These are phyloP conservation scores for Drosophila kepulauana DNA, from an alignment of 1,140 invertebrate species.

Conservation along the genomic window DNA sequence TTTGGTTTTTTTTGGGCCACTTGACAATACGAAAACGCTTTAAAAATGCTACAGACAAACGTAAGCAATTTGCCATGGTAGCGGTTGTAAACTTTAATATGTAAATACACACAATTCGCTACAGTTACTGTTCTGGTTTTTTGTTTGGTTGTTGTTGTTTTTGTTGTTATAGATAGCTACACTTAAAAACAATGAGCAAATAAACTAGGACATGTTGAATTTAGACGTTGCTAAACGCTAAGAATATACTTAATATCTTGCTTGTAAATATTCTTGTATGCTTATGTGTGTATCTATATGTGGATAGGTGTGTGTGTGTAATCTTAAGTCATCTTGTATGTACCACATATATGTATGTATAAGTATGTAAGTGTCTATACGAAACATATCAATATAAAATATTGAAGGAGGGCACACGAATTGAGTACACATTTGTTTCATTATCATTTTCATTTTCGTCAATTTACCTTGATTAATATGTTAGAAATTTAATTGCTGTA, in stretches of 20 bases:
- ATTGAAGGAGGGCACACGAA: conserved; percentile 66
- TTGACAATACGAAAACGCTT: conserved; percentile 67
- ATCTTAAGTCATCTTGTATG: conserved; percentile 23
- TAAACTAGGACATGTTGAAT: conserved; percentile 56
- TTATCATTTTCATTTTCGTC: conserved; percentile 1
- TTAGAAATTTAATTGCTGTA: neutral
- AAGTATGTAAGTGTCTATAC: conserved; percentile 31
- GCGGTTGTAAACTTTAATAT: conserved; percentile 76
- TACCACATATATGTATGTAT: conserved; percentile 12
- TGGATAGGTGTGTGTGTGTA: neutral
- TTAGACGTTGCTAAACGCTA: conserved; percentile 41
- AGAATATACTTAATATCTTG: conserved; percentile 26
- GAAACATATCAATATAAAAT: conserved; percentile 52
- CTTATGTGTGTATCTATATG: neutral
- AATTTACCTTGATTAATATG: conserved; percentile 3
- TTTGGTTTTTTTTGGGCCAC: conserved; percentile 29
- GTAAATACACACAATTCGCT: conserved; percentile 76
- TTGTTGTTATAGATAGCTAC: conserved; percentile 39
- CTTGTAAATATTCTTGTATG: conserved; percentile 27
- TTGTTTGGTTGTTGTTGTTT: conserved; percentile 9
- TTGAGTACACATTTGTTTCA: conserved; percentile 44
- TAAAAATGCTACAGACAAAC: conserved; percentile 71
- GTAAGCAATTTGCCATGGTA: conserved; percentile 17
- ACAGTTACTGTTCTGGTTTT: conserved; percentile 14
- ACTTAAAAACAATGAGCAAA: conserved; percentile 70